phyloP scores from a whole-genome alignment of 2,113 vertebrate species.

The Bucco capensis region DNA sequence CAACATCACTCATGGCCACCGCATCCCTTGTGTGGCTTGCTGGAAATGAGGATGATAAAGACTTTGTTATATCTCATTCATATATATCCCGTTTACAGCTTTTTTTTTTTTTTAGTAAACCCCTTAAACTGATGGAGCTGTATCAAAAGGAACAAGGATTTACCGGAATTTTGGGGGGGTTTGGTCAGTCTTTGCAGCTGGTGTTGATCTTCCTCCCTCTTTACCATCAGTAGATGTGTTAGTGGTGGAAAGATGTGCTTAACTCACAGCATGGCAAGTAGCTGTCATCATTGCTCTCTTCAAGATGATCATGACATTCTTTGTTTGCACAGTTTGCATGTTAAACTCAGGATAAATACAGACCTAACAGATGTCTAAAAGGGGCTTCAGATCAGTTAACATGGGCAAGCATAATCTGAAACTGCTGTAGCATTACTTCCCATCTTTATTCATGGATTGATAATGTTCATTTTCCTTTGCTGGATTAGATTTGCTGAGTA shows the following conservation, averaged over 20 bases:
- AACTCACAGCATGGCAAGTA: background rate
- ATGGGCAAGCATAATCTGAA: background rate
- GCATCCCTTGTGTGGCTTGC: rapidly evolving
- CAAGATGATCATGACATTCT: background rate
- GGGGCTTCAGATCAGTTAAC: background rate
- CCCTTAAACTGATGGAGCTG: background rate
- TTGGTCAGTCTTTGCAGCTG: background rate
- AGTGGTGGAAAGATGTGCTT: background rate
- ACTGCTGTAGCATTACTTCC: background rate
- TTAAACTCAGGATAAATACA: background rate
- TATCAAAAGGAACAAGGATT: background rate
- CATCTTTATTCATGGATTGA: conserved; percentile 9
- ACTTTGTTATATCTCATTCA: background rate
- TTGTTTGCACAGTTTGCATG: background rate
- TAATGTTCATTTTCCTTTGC: conserved; percentile 25
- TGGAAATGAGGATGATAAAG: background rate
- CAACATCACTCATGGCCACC: rapidly evolving
- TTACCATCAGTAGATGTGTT: background rate
- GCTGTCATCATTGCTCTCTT: background rate
- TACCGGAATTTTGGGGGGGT: background rate
- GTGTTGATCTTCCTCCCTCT: background rate
- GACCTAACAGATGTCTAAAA: background rate
- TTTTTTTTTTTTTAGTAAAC: background rate
- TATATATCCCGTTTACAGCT: background rate
- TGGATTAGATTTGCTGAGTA: background rate